Conservation (phyloP, 92 coral and sea anemone species). For the Heteractis magnifica region DNA sequence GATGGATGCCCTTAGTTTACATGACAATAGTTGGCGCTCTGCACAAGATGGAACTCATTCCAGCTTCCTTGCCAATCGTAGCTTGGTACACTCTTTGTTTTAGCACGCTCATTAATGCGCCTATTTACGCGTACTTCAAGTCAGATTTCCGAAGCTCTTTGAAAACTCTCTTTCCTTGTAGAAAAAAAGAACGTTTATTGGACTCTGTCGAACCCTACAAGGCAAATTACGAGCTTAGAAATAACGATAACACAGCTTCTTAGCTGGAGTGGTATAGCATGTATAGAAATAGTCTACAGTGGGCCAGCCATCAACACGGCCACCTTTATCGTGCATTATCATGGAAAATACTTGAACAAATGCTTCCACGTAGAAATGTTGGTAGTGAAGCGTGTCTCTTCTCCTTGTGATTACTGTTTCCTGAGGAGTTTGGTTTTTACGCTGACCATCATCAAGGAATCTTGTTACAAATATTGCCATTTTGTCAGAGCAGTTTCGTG, state of each 20-base stretch:
- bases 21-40: constrained; percentile 52
- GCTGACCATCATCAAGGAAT: no score
- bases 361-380: no score
- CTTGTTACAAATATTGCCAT: no score
- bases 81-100: constrained; percentile 57
- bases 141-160: constrained; percentile 50
- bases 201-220: neutral
- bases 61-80: constrained; percentile 39
- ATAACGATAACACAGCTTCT: no score
- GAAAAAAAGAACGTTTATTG: neutral
- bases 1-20: constrained; percentile 58
- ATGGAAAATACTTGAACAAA: no score
- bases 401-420: no score
- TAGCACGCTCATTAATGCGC: constrained; percentile 53
- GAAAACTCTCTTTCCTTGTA: constrained; percentile 21
- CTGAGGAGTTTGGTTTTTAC: no score
- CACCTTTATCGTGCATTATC: no score
- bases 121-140: constrained; percentile 55
- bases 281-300: neutral
- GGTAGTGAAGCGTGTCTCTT: no score
- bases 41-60: constrained; percentile 45
- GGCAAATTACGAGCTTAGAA: neutral
- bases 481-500: no score
- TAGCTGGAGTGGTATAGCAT: neutral
- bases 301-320: no score